Percentiles rank a stretch among this genome's conserved stretches.
Conservation (phyloP, 2,113 vertebrate genomes). For the Anolis carolinensis region DNA sequence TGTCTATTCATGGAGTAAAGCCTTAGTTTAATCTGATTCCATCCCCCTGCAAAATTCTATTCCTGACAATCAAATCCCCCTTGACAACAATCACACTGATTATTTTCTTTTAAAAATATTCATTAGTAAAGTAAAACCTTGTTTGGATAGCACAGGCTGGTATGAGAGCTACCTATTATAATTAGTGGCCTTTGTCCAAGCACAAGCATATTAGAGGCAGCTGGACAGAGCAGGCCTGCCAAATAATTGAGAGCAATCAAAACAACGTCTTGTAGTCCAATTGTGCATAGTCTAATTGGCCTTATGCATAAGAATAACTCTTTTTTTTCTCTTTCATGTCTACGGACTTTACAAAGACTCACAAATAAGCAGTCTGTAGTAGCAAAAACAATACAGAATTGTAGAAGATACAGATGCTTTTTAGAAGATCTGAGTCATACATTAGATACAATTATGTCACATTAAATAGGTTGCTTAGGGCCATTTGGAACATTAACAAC, state of each 20-base stretch:
- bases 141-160: not conserved
- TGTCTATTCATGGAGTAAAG: not conserved
- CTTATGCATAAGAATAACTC: not conserved
- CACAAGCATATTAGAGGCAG: not conserved
- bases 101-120: not conserved
- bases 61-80: not conserved
- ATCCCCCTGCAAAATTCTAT: not conserved
- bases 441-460: too few relatives aligned
- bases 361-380: not conserved
- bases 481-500: too few relatives aligned
- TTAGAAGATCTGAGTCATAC: too few relatives aligned
- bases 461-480: too few relatives aligned
- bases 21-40: not conserved
- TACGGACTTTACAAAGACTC: not conserved
- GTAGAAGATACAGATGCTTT: too few relatives aligned
- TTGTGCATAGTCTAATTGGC: not conserved
- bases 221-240: not conserved
- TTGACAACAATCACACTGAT: not conserved
- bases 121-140: not conserved
- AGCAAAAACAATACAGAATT: not conserved
- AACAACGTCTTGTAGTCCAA: not conserved
- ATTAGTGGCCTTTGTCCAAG: not conserved
- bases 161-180: not conserved
- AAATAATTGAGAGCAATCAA: not conserved
- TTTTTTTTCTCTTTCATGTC: not conserved